Evolutionary conservation across 2,888 invertebrate genomes (phyloP).

Genomic region (Rhamnusium bicolor): DNA sequence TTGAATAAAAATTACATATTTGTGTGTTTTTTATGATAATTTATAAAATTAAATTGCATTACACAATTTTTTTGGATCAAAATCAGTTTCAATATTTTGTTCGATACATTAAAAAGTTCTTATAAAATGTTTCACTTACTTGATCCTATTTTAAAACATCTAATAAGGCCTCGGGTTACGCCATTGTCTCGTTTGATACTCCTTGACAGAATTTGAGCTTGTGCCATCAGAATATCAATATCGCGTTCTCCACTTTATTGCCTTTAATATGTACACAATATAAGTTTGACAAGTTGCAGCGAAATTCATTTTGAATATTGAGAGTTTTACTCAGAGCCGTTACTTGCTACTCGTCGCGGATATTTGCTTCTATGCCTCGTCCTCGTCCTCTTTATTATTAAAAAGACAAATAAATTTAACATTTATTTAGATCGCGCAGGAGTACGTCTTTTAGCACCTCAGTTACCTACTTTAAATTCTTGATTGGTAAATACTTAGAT

Average conservation of each 20-base stretch:
- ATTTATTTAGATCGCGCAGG: not conserved
- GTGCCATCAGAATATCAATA: constrained; percentile 55
- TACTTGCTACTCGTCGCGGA: constrained; percentile 13
- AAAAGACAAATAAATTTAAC: not conserved
- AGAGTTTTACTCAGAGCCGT: constrained; percentile 62
- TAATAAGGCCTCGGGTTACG: constrained; percentile 2
- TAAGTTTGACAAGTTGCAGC: constrained; percentile 67
- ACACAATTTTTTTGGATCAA: no score
- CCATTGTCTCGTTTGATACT: not conserved
- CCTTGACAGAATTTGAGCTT: not conserved
- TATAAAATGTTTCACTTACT: not conserved
- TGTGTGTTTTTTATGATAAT: no score
- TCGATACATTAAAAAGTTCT: no score
- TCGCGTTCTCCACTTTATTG: constrained; percentile 65
- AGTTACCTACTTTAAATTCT: not conserved
- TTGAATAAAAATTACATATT: no score
- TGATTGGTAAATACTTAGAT: no score
- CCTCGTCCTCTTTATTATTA: not conserved
- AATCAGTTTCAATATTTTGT: no score
- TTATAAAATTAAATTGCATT: no score
- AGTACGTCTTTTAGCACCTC: not conserved
- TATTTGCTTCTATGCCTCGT: not conserved
- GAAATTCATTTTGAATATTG: constrained; percentile 66
- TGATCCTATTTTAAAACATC: not conserved
- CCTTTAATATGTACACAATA: constrained; percentile 68